A percentile compares a stretch with the other conserved stretches of the same genome.
Conservation (phyloP, 2,888 invertebrate species). For the Lampropteryx suffumata region DNA sequence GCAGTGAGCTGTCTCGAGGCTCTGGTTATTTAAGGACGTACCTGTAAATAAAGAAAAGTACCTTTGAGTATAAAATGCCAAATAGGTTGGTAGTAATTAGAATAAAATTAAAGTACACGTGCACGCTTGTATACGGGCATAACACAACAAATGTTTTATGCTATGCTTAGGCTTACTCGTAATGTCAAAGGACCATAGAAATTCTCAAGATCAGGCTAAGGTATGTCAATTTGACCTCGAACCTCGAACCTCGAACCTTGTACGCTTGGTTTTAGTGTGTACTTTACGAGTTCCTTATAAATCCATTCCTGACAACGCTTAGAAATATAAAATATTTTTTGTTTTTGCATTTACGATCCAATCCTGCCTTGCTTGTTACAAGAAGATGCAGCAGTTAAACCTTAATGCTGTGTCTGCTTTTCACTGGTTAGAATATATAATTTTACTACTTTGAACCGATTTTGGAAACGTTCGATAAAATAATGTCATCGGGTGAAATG, state of each 20-base stretch:
- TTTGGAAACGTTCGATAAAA: no score
- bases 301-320: slow-evolving; percentile 5
- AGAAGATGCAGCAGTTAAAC: no score
- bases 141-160: no score
- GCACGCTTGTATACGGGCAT: no score
- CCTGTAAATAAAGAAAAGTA: slow-evolving; percentile 34
- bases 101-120: no score
- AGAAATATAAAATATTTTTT: slow-evolving; percentile 10
- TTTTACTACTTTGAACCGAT: no score
- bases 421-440: no score
- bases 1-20: no score
- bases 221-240: slow-evolving; percentile 1
- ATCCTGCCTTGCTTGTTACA: not conserved
- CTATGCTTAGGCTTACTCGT: no score
- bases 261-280: slow-evolving; percentile 3
- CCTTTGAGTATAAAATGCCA: not conserved
- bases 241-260: not conserved
- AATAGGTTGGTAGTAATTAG: no score
- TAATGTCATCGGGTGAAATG: no score
- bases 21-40: slow-evolving; percentile 17
- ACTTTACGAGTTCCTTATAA: slow-evolving; percentile 16
- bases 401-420: no score
- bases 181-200: not conserved
- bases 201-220: not conserved
- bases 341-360: slow-evolving; percentile 14